Percentiles rank a stretch among this genome's conserved stretches.
Conservation (phyloP, 2,888 invertebrate genomes). For the Syritta pipiens region DNA sequence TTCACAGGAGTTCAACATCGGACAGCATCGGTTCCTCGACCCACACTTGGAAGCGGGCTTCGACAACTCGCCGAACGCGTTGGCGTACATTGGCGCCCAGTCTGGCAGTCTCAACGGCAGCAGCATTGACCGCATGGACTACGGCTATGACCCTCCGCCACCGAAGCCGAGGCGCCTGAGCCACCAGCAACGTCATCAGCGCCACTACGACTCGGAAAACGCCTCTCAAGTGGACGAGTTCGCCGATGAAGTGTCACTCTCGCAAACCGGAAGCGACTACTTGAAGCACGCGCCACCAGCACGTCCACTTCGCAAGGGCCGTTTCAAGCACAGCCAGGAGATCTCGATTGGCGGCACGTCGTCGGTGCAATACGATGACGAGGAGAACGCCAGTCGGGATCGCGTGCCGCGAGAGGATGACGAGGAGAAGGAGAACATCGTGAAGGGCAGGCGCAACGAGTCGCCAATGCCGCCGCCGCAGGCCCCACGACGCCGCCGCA, state of each 20-base stretch:
- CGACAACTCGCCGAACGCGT: slow-evolving; percentile 83
- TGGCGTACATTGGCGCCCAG: slow-evolving; percentile 82
- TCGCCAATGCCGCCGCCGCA: slow-evolving; percentile 74
- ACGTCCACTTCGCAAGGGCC: slow-evolving; percentile 81
- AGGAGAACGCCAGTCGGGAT: slow-evolving; percentile 75
- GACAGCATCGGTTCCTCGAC: slow-evolving; percentile 87
- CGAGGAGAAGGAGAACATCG: slow-evolving; percentile 70
- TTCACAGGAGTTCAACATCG: slow-evolving; percentile 88
- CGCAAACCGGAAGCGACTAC: slow-evolving; percentile 77
- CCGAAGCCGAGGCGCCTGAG: slow-evolving; percentile 77
- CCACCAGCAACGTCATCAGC: slow-evolving; percentile 73
- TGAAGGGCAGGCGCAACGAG: slow-evolving; percentile 64
- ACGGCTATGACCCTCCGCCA: slow-evolving; percentile 78
- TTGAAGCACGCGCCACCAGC: slow-evolving; percentile 78
- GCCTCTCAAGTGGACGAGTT: slow-evolving; percentile 76
- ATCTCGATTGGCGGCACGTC: slow-evolving; percentile 75
- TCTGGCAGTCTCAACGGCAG: slow-evolving; percentile 61
- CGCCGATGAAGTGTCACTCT: slow-evolving; percentile 77
- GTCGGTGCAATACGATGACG: slow-evolving; percentile 77
- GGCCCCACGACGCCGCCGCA: slow-evolving; percentile 78
- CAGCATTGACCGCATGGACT: slow-evolving; percentile 72
- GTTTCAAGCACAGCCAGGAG: slow-evolving; percentile 79
- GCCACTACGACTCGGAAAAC: slow-evolving; percentile 73
- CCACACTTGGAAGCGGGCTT: slow-evolving; percentile 90
- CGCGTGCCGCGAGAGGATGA: slow-evolving; percentile 67